These are phyloP conservation scores for Coregonus suidteri DNA, from an alignment of 2,797 vertebrate species.

Conservation along the genomic window DNA sequence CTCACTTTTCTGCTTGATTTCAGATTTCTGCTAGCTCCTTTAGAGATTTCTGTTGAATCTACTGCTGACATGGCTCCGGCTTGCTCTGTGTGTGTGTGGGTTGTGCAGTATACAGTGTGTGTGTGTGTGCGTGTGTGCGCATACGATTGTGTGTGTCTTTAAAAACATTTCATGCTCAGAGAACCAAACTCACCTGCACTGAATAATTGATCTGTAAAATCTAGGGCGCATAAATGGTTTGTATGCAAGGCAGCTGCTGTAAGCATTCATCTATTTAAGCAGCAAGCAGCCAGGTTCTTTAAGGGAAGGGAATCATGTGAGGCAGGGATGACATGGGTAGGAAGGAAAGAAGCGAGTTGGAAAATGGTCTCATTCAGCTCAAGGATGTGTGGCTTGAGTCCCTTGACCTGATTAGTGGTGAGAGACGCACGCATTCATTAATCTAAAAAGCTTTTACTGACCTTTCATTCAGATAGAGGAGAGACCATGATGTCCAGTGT, in stretches of 20 bases:
- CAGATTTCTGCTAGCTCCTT: slow-evolving; percentile 48
- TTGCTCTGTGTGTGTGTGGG: background rate
- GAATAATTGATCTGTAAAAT: slow-evolving; percentile 80
- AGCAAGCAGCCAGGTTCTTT: slow-evolving; percentile 45
- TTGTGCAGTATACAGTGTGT: background rate
- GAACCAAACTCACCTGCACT: slow-evolving; percentile 71
- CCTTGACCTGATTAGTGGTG: slow-evolving; percentile 45
- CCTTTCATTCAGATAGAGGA: slow-evolving; percentile 44
- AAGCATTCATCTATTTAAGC: slow-evolving; percentile 28
- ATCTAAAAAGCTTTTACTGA: slow-evolving; percentile 46
- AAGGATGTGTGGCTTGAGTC: slow-evolving; percentile 21
- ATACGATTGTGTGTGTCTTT: slow-evolving; percentile 20
- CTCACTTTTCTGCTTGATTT: slow-evolving; percentile 21
- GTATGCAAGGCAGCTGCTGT: slow-evolving; percentile 68
- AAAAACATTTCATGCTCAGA: slow-evolving; percentile 40
- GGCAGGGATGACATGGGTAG: background rate
- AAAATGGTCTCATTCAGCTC: slow-evolving; percentile 44
- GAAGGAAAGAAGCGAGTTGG: slow-evolving; percentile 15
- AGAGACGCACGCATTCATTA: slow-evolving; percentile 50
- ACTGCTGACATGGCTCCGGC: background rate
- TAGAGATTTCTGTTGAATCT: slow-evolving; percentile 56
- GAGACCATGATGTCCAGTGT: background rate
- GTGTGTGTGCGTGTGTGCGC: slow-evolving; percentile 9
- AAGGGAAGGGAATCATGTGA: slow-evolving; percentile 40
- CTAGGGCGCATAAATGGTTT: slow-evolving; percentile 69